These are phyloP conservation scores for Busseola fusca DNA, from an alignment of 2,888 invertebrate species.

Conservation along the genomic window DNA sequence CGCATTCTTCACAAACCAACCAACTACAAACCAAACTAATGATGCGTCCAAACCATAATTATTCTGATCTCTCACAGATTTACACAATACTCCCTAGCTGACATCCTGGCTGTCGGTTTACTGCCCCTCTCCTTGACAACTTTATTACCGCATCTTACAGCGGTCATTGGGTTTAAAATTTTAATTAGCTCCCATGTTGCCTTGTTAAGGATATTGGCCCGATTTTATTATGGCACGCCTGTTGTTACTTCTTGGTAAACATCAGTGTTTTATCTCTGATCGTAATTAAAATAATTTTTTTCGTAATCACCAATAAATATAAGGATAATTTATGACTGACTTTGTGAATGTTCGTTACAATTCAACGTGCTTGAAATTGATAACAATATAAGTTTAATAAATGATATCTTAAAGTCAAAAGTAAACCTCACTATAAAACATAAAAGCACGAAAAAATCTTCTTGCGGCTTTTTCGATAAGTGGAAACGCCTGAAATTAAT, in stretches of 20 bases:
- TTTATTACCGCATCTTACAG: slow-evolving; percentile 75
- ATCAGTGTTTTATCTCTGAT: slow-evolving; percentile 67
- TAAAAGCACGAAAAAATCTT: background rate
- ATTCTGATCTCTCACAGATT: slow-evolving; percentile 59
- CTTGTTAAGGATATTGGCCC: slow-evolving; percentile 79
- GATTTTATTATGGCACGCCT: slow-evolving; percentile 73
- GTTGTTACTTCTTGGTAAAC: slow-evolving; percentile 68
- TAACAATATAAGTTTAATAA: background rate
- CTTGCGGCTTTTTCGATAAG: background rate
- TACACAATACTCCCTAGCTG: slow-evolving; percentile 59
- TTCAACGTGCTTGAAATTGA: background rate
- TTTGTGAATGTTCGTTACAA: background rate
- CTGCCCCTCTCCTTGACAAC: slow-evolving; percentile 72
- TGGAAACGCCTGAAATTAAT: background rate
- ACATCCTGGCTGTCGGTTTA: slow-evolving; percentile 72
- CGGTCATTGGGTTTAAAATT: slow-evolving; percentile 79
- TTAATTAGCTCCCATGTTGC: slow-evolving; percentile 80
- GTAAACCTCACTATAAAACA: background rate
- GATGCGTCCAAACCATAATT: slow-evolving; percentile 43
- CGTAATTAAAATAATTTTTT: slow-evolving; percentile 50
- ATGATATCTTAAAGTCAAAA: background rate
- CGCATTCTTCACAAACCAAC: slow-evolving; percentile 13
- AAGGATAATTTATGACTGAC: slow-evolving; percentile 4
- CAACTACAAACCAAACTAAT: slow-evolving; percentile 9
- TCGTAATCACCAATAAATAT: slow-evolving; percentile 34